phyloP scores from a whole-genome alignment of 2,888 invertebrate species.

The Formica aserva region DNA sequence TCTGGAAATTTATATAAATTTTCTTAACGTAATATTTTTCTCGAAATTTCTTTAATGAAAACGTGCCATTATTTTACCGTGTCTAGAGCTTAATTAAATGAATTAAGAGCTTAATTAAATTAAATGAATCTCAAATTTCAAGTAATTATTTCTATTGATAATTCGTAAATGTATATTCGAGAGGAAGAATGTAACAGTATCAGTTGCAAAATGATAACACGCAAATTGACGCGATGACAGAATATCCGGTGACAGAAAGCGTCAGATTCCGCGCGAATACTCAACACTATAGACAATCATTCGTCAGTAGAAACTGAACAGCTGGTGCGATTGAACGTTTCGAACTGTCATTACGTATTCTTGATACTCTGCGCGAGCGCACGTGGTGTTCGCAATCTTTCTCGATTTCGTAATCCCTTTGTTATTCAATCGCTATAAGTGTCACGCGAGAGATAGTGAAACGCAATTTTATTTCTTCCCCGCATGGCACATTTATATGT shows the following conservation, averaged over 20 bases:
- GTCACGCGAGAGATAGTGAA: not conserved
- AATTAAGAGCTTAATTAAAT: not conserved
- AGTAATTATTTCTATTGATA: not conserved
- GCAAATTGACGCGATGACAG: not conserved
- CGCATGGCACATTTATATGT: slow-evolving; percentile 24
- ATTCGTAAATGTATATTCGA: not conserved
- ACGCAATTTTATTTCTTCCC: not conserved
- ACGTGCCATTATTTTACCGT: not conserved
- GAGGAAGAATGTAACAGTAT: not conserved
- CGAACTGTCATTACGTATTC: slow-evolving; percentile 4
- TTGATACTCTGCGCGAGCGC: slow-evolving; percentile 8
- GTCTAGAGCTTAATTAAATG: not conserved
- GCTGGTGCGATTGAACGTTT: slow-evolving; percentile 14
- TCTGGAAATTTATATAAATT: not conserved
- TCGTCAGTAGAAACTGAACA: slow-evolving; percentile 37
- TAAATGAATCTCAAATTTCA: not conserved
- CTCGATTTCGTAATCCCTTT: slow-evolving; percentile 26
- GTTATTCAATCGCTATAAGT: slow-evolving; percentile 6
- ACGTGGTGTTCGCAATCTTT: not conserved
- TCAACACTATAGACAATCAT: slow-evolving; percentile 17
- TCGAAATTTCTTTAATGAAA: not conserved
- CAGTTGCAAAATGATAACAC: not conserved
- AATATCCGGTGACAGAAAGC: not conserved
- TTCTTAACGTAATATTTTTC: not conserved
- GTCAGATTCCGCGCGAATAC: slow-evolving; percentile 11